Conservation (phyloP, 1,140 invertebrate species). For the Zaprionus ornatus region DNA sequence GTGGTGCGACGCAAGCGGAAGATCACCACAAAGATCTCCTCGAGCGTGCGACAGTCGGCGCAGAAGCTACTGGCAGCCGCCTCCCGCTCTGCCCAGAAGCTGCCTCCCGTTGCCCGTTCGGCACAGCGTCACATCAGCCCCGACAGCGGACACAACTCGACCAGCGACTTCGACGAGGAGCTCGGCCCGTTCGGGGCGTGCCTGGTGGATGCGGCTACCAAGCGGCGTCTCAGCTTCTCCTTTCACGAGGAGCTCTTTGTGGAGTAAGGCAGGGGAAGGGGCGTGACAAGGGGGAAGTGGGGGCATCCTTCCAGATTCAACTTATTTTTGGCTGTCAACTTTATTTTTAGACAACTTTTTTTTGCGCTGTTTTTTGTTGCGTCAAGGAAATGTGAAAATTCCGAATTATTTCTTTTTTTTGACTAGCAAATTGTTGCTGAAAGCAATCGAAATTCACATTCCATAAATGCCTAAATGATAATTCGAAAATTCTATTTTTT, state of each 20-base stretch:
- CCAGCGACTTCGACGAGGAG: conserved; percentile 58
- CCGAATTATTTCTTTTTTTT: background rate
- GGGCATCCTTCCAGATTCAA: background rate
- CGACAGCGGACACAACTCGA: conserved; percentile 81
- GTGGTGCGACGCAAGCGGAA: conserved; percentile 77
- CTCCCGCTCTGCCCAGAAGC: conserved; percentile 46
- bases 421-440: conserved; percentile 33
- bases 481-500: conserved; percentile 8
- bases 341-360: conserved; percentile 20
- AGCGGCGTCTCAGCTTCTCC: conserved; percentile 74
- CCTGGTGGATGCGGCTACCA: conserved; percentile 53
- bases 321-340: conserved; percentile 32
- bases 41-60: conserved; percentile 67
- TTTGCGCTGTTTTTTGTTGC: conserved; percentile 32
- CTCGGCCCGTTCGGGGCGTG: conserved; percentile 8
- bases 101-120: conserved; percentile 3
- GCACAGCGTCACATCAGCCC: conserved; percentile 69
- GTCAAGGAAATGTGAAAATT: conserved; percentile 28
- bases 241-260: conserved; percentile 60
- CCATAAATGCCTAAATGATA: background rate
- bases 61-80: conserved; percentile 68
- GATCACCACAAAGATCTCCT: conserved; percentile 61
- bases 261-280: conserved; percentile 34
- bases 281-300: background rate
- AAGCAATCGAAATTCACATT: conserved; percentile 24